Conservation (phyloP, 2,888 invertebrate genomes). For the Drosophila longiperda region DNA sequence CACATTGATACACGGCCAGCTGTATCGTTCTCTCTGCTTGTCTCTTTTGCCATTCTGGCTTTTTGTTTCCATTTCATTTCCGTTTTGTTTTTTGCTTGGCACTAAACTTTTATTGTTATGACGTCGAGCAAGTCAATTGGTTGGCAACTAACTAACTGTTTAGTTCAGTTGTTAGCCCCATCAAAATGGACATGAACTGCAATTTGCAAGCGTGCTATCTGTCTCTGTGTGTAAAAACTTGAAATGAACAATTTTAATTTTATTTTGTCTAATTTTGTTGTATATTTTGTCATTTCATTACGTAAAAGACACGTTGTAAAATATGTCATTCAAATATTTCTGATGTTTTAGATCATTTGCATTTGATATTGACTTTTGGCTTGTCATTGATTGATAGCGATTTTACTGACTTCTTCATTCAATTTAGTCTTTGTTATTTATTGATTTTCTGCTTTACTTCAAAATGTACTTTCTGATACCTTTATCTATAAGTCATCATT, state of each 20-base stretch:
- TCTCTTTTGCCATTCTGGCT: slow-evolving; percentile 19
- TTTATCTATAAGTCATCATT: slow-evolving; percentile 7
- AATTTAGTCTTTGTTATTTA: background rate
- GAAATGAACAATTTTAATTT: slow-evolving; percentile 1
- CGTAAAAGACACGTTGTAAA: background rate
- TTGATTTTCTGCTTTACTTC: slow-evolving; percentile 8
- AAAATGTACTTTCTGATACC: slow-evolving; percentile 4
- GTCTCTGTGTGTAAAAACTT: slow-evolving; percentile 10
- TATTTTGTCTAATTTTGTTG: background rate
- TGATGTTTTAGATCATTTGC: slow-evolving; percentile 53
- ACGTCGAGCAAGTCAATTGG: slow-evolving; percentile 66
- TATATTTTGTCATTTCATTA: background rate
- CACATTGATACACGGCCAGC: slow-evolving; percentile 16
- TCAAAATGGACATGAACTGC: slow-evolving; percentile 39
- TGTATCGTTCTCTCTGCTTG: slow-evolving; percentile 3
- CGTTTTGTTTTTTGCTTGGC: slow-evolving; percentile 51
- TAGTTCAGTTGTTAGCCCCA: slow-evolving; percentile 53
- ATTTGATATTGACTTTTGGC: slow-evolving; percentile 47
- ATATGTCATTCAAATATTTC: background rate
- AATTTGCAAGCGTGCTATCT: slow-evolving; percentile 27
- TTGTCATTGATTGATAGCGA: slow-evolving; percentile 21
- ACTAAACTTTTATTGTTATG: slow-evolving; percentile 79
- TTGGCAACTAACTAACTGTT: slow-evolving; percentile 70
- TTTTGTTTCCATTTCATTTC: slow-evolving; percentile 62
- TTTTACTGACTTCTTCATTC: background rate